Percentiles rank a stretch among this genome's conserved stretches.
phyloP scores from a whole-genome alignment of 2,797 vertebrate genomes.

The Liasis olivaceus region DNA sequence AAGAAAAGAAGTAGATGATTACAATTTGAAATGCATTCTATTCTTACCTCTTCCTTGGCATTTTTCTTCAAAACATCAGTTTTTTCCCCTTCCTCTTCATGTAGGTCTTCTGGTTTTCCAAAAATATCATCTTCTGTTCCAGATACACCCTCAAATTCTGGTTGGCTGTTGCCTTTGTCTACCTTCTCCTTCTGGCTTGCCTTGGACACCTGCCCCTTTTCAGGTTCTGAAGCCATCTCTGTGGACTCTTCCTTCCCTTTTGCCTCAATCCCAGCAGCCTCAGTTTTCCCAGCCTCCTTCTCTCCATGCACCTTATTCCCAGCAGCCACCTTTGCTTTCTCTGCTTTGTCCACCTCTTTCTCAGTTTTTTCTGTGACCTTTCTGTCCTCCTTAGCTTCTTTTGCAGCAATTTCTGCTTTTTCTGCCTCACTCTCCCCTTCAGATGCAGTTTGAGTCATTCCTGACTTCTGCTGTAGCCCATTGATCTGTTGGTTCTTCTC shows the following conservation, averaged over 20 bases:
- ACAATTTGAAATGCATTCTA: background rate
- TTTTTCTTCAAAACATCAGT: background rate
- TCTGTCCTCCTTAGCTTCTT: background rate
- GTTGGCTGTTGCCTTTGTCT: background rate
- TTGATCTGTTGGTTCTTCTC: background rate
- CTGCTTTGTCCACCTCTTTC: background rate
- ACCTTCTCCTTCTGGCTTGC: background rate
- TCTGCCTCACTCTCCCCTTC: background rate
- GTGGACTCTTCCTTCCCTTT: background rate
- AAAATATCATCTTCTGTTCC: background rate
- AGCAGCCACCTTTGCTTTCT: background rate
- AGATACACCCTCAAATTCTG: background rate
- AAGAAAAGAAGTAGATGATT: background rate
- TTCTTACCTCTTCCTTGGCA: slow-evolving; percentile 16
- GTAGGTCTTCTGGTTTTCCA: background rate
- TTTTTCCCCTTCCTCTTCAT: background rate
- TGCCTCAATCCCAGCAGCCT: background rate
- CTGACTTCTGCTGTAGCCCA: background rate
- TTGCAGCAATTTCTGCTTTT: background rate
- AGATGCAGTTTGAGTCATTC: background rate
- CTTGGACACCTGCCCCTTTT: no score
- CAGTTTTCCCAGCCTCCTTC: background rate
- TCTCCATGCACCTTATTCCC: background rate
- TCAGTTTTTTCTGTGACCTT: background rate
- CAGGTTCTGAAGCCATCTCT: background rate